phyloP scores from a whole-genome alignment of 2,888 invertebrate species.

The Xanthorhoe spadicearia region DNA sequence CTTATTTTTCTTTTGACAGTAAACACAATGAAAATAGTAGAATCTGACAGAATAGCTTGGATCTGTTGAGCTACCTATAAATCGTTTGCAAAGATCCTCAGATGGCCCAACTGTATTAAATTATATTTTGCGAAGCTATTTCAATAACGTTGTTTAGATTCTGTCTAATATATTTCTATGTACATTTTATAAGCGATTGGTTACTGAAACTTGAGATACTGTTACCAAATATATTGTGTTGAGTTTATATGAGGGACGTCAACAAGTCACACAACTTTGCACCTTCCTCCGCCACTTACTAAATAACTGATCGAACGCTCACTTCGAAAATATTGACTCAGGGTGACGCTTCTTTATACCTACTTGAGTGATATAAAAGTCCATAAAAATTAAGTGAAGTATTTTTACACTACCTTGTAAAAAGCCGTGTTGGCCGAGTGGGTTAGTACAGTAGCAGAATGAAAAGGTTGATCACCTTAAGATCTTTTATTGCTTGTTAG shows the following conservation, averaged over 20 bases:
- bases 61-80: no score
- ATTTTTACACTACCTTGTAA: no score
- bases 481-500: no score
- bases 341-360: not conserved
- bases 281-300: conserved; percentile 24
- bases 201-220: conserved; percentile 3
- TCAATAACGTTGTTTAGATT: not conserved
- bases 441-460: no score
- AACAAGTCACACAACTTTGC: conserved; percentile 21
- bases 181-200: no score
- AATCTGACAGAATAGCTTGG: no score
- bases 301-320: conserved; percentile 20
- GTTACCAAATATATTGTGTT: conserved; percentile 4
- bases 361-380: not conserved
- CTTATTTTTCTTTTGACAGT: no score
- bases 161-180: not conserved
- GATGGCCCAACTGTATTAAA: not conserved
- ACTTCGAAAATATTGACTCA: conserved; percentile 25
- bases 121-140: not conserved
- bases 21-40: no score
- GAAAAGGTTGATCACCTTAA: no score
- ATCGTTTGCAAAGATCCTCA: no score
- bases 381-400: no score
- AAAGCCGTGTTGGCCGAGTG: no score
- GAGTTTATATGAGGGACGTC: conserved; percentile 17